Percentiles rank a stretch among this genome's conserved stretches.
These are phyloP conservation scores for Otis tarda DNA, from an alignment of 2,113 vertebrate genomes.

Conservation along the genomic window DNA sequence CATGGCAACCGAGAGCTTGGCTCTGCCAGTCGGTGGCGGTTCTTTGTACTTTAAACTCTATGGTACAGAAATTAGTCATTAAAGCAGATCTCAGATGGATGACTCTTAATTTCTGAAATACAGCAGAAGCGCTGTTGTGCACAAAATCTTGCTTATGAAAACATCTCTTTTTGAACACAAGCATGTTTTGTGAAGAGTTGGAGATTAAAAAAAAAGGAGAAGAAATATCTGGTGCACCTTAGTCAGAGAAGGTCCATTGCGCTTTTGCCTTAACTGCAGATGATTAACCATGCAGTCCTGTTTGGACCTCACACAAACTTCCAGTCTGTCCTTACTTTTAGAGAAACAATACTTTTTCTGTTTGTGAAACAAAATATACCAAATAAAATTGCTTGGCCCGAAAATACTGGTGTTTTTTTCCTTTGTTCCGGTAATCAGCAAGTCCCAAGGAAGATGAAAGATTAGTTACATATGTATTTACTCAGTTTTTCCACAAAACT, in stretches of 20 bases:
- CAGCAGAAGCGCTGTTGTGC: neutral
- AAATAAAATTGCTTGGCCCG: neutral
- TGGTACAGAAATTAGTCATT: conserved; percentile 67
- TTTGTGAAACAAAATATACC: neutral
- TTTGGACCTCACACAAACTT: conserved; percentile 10
- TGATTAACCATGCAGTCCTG: neutral
- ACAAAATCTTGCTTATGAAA: conserved; percentile 22
- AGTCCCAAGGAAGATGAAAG: neutral
- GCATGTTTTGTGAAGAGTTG: neutral
- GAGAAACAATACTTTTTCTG: conserved; percentile 4
- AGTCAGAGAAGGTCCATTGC: neutral
- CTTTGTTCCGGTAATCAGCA: neutral
- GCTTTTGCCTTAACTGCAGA: neutral
- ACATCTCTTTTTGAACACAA: neutral
- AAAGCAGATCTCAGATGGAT: conserved; percentile 44
- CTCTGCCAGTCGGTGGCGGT: conserved; percentile 32
- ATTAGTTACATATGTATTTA: neutral
- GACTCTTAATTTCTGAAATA: conserved; percentile 56
- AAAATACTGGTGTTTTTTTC: neutral
- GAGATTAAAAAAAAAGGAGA: neutral
- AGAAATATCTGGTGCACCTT: neutral
- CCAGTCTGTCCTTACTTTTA: conserved; percentile 25
- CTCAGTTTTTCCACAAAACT: neutral
- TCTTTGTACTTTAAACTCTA: conserved; percentile 60
- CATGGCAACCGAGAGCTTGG: conserved; percentile 74